Percentiles rank a stretch among this genome's conserved stretches.
Evolutionary conservation across 2,113 vertebrate genomes (phyloP).

Genomic region (Oxyura jamaicensis): DNA sequence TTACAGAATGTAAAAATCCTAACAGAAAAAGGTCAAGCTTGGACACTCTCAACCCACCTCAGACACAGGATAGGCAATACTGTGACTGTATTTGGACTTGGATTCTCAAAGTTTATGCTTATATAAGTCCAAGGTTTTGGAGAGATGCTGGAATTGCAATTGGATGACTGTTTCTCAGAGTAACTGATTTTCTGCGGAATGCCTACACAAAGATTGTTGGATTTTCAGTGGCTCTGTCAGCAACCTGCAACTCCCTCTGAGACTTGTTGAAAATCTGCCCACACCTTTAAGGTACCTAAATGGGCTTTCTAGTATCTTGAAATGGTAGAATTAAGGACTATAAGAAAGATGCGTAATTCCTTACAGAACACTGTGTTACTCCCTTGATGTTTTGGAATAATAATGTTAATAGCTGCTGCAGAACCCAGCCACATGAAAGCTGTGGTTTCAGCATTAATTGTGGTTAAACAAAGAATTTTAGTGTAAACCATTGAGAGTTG

Average conservation of each 20-base stretch:
- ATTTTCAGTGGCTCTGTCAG: constrained; percentile 4
- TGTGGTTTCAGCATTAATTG: constrained; percentile 41
- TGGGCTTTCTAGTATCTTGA: neutral
- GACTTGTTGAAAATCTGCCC: constrained; percentile 25
- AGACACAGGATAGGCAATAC: neutral
- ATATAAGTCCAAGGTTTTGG: neutral
- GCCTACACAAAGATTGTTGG: neutral
- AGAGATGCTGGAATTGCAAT: neutral
- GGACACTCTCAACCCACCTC: neutral
- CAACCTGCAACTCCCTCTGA: neutral
- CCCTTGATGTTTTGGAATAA: constrained; percentile 20
- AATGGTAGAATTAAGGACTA: constrained; percentile 5
- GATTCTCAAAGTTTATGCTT: neutral
- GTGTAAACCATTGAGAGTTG: neutral
- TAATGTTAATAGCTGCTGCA: constrained; percentile 16
- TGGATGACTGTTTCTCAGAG: neutral
- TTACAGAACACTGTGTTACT: constrained; percentile 11
- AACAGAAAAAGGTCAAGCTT: neutral
- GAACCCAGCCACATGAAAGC: neutral
- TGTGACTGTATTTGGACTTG: neutral
- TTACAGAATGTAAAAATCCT: neutral
- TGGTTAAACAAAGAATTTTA: constrained; percentile 52
- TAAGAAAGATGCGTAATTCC: constrained; percentile 26
- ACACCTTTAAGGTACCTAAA: constrained; percentile 1
- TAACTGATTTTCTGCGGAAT: neutral